Evolutionary conservation across 2,113 vertebrate genomes (phyloP).

Genomic region (Apodemus speciosus): DNA sequence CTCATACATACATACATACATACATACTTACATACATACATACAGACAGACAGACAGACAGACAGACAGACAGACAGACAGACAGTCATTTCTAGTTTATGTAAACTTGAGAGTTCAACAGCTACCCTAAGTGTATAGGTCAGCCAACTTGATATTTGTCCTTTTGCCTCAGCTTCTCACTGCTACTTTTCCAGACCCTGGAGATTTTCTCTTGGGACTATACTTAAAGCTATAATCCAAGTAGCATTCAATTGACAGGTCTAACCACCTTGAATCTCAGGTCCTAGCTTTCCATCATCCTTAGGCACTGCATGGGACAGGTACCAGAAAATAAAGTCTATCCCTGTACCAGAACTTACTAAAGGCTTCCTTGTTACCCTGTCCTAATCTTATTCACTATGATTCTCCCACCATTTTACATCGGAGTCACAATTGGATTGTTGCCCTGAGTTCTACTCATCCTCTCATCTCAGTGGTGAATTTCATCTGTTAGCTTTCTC

Average conservation of each 20-base stretch:
- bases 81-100: background rate
- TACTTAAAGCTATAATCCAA: background rate
- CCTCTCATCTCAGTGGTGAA: background rate
- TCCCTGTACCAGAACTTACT: background rate
- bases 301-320: accelerated
- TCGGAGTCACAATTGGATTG: background rate
- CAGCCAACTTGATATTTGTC: background rate
- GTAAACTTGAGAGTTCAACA: background rate
- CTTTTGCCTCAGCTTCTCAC: background rate
- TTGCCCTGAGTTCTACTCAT: background rate
- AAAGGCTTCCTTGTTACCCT: background rate
- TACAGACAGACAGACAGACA: too few species aligned
- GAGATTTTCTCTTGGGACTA: background rate
- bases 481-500: accelerated
- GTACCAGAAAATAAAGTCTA: background rate
- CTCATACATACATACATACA: background rate
- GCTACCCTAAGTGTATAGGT: background rate
- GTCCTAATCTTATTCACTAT: background rate
- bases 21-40: too few species aligned
- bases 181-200: background rate
- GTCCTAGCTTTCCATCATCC: background rate
- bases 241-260: too few species aligned
- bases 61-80: too few species aligned
- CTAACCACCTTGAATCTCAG: background rate
- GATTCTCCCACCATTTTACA: background rate